Conservation (phyloP, 2,888 invertebrate genomes). For the Vannuccia rotundouncinata region DNA sequence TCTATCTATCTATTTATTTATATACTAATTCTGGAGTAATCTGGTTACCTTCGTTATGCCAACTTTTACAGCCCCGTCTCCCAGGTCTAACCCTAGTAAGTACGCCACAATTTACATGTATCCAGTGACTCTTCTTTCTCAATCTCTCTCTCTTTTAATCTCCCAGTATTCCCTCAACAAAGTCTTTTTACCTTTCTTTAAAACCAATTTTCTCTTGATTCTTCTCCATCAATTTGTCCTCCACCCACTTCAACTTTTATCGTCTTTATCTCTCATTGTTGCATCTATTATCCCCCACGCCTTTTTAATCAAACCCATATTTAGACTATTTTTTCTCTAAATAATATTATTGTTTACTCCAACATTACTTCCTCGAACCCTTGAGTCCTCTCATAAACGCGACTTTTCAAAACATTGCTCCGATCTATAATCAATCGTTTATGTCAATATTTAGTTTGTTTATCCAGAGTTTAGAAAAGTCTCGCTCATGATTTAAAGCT, state of each 20-base stretch:
- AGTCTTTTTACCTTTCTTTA: not conserved
- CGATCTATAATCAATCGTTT: too few relatives aligned
- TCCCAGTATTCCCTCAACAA: not conserved
- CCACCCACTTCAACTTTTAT: not conserved
- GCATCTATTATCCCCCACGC: too few relatives aligned
- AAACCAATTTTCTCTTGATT: not conserved
- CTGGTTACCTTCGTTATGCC: not conserved
- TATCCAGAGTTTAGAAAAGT: too few relatives aligned
- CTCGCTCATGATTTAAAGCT: too few relatives aligned
- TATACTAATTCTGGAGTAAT: not conserved
- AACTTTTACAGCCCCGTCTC: constrained; percentile 9
- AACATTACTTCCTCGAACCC: too few relatives aligned
- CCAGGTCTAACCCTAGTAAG: constrained; percentile 15
- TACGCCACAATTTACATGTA: not conserved
- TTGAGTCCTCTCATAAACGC: too few relatives aligned
- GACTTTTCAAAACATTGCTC: too few relatives aligned
- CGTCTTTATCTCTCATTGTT: too few relatives aligned
- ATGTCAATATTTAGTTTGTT: too few relatives aligned
- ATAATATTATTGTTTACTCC: too few relatives aligned
- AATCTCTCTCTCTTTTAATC: not conserved
- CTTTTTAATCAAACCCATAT: too few relatives aligned
- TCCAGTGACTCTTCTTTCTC: not conserved
- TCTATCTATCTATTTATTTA: not conserved
- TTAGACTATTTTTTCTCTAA: too few relatives aligned
- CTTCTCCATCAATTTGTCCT: not conserved